Conservation (phyloP, 2,888 invertebrate species). For the Netelia inedita region DNA sequence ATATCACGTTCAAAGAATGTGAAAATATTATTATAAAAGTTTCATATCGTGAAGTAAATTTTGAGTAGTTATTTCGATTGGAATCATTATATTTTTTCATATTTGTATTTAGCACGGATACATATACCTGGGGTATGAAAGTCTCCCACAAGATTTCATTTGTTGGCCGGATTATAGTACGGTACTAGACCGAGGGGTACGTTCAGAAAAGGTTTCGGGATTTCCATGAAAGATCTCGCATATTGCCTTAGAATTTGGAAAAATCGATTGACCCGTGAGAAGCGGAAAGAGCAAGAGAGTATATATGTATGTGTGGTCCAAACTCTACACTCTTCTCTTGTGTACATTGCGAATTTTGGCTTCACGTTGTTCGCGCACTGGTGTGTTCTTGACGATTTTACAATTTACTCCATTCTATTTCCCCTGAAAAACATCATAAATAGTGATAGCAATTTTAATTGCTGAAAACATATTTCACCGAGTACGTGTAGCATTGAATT, state of each 20-base stretch:
- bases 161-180: conserved; percentile 35
- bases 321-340: conserved; percentile 16
- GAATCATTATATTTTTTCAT: not conserved
- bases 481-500: too few species aligned
- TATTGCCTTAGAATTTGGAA: conserved; percentile 41
- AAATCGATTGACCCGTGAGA: conserved; percentile 52
- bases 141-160: conserved; percentile 32
- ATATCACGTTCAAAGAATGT: too few species aligned
- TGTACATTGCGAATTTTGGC: conserved; percentile 57
- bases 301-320: conserved; percentile 34
- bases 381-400: conserved; percentile 72
- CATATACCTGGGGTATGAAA: conserved; percentile 5
- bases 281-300: not conserved
- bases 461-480: too few species aligned
- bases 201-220: conserved; percentile 54
- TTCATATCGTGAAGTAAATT: too few species aligned
- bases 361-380: conserved; percentile 58
- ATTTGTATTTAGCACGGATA: not conserved
- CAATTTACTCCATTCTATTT: conserved; percentile 79
- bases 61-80: too few species aligned
- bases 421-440: not conserved
- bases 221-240: conserved; percentile 46
- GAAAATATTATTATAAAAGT: too few species aligned
- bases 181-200: conserved; percentile 23
- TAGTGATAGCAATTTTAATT: too few species aligned